A percentile compares a stretch with the other conserved stretches of the same genome.
These are phyloP conservation scores for Lithobates sylvaticus DNA, from an alignment of 2,797 vertebrate species.

Conservation along the genomic window DNA sequence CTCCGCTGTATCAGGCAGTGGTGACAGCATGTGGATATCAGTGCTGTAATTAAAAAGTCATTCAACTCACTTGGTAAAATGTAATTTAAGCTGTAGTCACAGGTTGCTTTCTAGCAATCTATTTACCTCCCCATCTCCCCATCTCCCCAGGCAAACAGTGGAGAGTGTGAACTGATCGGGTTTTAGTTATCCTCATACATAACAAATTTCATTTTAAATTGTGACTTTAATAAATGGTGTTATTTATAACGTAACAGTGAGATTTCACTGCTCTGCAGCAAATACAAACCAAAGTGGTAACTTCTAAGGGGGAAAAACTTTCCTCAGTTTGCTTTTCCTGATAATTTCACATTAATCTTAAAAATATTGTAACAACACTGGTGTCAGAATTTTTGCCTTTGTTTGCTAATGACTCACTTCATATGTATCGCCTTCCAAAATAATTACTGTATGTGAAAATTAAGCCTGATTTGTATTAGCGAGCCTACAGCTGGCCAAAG, in stretches of 20 bases:
- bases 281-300: conserved; percentile 36
- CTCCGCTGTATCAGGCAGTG: conserved; percentile 76
- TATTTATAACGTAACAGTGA: conserved; percentile 72
- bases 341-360: conserved; percentile 30
- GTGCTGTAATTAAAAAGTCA: conserved; percentile 83
- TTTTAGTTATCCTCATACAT: conserved; percentile 81
- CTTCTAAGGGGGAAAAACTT: conserved; percentile 17
- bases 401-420: conserved; percentile 16
- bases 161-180: conserved; percentile 79
- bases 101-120: conserved; percentile 80
- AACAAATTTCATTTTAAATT: conserved; percentile 81
- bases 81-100: conserved; percentile 81
- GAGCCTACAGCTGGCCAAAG: too few species aligned
- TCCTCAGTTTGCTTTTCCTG: conserved; percentile 36
- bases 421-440: not conserved
- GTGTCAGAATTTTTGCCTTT: not conserved
- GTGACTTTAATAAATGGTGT: conserved; percentile 76
- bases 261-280: conserved; percentile 61
- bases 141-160: conserved; percentile 71
- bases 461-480: too few species aligned
- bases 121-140: conserved; percentile 75
- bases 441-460: too few species aligned
- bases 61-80: conserved; percentile 79
- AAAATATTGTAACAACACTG: conserved; percentile 6
- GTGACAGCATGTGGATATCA: conserved; percentile 77